Percentiles rank a stretch among this genome's conserved stretches.
These are phyloP conservation scores for Anthoscopus minutus DNA, from an alignment of 2,113 vertebrate genomes.

Conservation along the genomic window DNA sequence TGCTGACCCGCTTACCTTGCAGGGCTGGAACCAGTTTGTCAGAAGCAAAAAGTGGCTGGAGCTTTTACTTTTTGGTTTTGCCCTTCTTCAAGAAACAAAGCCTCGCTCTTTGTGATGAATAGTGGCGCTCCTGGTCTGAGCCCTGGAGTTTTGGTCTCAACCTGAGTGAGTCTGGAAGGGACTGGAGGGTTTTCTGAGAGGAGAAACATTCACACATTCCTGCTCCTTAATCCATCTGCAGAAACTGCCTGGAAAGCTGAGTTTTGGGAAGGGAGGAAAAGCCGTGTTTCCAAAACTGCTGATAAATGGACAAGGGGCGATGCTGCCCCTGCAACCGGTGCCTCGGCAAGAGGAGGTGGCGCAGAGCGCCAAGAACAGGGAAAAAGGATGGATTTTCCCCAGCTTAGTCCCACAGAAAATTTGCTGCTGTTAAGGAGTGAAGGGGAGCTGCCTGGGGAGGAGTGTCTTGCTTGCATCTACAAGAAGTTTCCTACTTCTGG, in stretches of 20 bases:
- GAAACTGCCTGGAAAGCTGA: neutral
- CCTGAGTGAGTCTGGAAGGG: neutral
- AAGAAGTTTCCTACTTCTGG: neutral
- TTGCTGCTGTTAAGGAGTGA: neutral
- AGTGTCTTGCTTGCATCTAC: neutral
- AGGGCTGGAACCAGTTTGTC: neutral
- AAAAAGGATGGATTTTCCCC: neutral
- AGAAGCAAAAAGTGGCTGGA: neutral
- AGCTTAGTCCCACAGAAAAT: neutral
- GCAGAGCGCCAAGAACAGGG: neutral
- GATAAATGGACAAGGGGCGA: neutral
- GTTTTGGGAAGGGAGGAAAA: neutral
- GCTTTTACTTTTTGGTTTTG: rapidly evolving
- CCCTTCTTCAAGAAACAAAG: neutral
- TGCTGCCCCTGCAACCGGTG: neutral
- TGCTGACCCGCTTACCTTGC: neutral
- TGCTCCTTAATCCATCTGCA: neutral
- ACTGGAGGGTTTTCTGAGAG: neutral
- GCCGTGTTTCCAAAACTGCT: neutral
- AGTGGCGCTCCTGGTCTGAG: neutral
- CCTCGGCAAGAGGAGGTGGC: neutral
- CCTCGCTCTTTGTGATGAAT: neutral
- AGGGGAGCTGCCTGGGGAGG: neutral
- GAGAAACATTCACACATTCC: neutral
- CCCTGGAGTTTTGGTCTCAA: neutral